phyloP scores from a whole-genome alignment of 2,113 vertebrate genomes.

The Tragelaphus buxtoni region DNA sequence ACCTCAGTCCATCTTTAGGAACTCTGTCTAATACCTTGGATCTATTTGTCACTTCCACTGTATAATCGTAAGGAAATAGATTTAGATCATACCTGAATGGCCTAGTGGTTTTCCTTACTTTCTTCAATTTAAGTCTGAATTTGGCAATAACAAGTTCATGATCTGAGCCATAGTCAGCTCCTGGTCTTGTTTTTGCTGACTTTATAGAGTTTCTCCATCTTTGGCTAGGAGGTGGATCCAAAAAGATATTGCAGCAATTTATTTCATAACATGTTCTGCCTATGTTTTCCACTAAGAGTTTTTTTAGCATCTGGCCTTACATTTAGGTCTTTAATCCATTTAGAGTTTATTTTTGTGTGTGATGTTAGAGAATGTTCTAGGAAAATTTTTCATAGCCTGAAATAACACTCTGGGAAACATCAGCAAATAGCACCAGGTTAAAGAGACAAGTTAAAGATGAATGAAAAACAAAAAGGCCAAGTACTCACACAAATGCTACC shows the following conservation, averaged over 20 bases:
- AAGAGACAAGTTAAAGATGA: neutral
- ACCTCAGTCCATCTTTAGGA: neutral
- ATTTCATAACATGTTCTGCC: neutral
- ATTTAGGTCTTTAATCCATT: neutral
- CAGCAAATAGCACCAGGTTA: neutral
- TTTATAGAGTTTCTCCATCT: neutral
- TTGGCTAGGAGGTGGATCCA: neutral
- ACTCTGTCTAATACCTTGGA: neutral
- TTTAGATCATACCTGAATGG: neutral
- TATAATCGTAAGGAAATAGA: neutral
- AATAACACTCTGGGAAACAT: neutral
- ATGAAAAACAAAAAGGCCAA: neutral
- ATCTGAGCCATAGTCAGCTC: neutral
- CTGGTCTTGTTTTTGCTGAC: neutral
- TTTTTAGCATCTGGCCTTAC: neutral
- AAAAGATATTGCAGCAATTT: neutral
- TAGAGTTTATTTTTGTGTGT: neutral
- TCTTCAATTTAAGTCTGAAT: neutral
- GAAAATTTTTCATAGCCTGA: neutral
- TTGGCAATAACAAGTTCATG: neutral
- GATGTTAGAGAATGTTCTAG: neutral
- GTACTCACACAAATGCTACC: neutral
- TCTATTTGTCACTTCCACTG: neutral
- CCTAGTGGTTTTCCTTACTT: neutral
- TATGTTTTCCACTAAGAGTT: neutral